Evolutionary conservation across 2,113 vertebrate species (phyloP), one percentile per base, ranked within the genome.

Genomic region (Entomyzon cyanotis): DNA sequence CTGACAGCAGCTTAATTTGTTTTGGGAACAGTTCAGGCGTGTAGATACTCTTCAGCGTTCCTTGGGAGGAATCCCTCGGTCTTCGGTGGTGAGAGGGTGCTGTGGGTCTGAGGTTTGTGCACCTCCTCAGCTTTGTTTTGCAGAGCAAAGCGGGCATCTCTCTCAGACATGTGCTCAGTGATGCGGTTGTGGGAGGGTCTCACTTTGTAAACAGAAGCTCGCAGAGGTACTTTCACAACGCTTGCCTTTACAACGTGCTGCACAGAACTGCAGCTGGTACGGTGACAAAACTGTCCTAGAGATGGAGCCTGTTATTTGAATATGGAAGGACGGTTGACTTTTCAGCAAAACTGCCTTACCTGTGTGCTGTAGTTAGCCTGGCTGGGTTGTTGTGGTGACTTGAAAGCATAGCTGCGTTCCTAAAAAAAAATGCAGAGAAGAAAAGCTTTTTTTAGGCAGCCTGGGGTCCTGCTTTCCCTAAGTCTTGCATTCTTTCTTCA

Each of bases 161-260:
- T 91, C 50, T 9, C 90, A 90, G 87, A 89, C 96, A 94, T 97
- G 96, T 96, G 95, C 92, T 96, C 77, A 23, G 95, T 96, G 96
- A 96, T 97, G 95, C 91, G 47, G 89, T 95, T 90, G 93, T 97
- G 96, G 96, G 93, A 97, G 95, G 94, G 94, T 96, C 94, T 94
- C 95, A 42, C 93, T 84, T 96, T 96, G 96, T 96, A 95, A 95
- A 97, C 96, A 97, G 93, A 96, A 96, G 89, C 94, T 44, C 33
- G 68, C 37, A 90, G 84, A 94, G 91, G 91, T 95, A 77, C 81
- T 93, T 95, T 81, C 94, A 93, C 91, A 95, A 88, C 78, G 68
- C 47, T 96, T 93, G 90, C 60, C 56, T 87, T 78, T 62, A 53
- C 55, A 62, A 13, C 13, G 23, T 69, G 84, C 64, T 78, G 63